Evolutionary conservation across 2,797 vertebrate genomes (phyloP), one percentile per base, ranked within the genome.

Genomic region (Acrossocheilus wenchowensis): DNA sequence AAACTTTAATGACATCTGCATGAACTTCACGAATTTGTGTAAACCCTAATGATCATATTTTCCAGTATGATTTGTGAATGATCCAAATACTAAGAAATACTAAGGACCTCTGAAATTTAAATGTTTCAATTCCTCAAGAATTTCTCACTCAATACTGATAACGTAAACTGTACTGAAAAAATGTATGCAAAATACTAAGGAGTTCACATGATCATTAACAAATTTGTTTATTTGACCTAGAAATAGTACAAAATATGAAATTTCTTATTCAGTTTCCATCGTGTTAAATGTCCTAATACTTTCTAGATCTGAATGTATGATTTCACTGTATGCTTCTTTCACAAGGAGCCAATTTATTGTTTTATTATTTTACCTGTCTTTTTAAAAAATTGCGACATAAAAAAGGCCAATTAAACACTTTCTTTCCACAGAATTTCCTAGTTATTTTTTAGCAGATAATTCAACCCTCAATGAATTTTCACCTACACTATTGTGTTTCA

Each of bases 401-500:
- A 78, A 78, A 52, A 10, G 15, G 11, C 73, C 73, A 84, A 84
- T 78, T 74, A 54, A 84, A 54, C 26, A 54, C 54, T 34, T 83
- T 83, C 10, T 72, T 83, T 36, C 54, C 26, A 9, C n/a, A 48
- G 30, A 78, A 14, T 77, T 30, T 54, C 45, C 48, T 43, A 48
- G 60, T 48, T 9, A 50, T 66, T 50, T 36, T 68, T 81, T 78
- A 9, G 6, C 82, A 84, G 60, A 84, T 43, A 84, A 84, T 69
- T 78, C 62, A 78, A 69, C 45, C 34, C 48, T 84, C 73, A 41
- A 54, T 84, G 34, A 69, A 54, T 84, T 78, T 84, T 54, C 62
- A 78, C 74, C 83, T 84, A 30, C 45, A 54, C 62, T 84, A 78
- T 78, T 78, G 77, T 85, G 74, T 85, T 71, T 79, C 84, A 85